Percentiles rank a stretch among this genome's conserved stretches.
phyloP scores from a whole-genome alignment of 2,113 vertebrate species.

The Urocynchramus pylzowi region DNA sequence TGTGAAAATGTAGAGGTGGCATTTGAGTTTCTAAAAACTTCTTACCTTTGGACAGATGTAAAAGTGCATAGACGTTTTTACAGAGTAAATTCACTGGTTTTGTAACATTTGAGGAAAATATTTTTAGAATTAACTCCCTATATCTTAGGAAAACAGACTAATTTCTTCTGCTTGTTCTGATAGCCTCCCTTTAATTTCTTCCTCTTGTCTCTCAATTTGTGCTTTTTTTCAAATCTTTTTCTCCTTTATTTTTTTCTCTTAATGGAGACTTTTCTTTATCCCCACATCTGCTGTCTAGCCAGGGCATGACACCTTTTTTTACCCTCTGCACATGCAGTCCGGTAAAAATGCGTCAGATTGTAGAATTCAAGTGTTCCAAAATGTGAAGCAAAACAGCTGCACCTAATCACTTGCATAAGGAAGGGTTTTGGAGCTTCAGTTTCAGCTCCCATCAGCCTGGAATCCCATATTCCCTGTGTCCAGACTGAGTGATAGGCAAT shows the following conservation, averaged over 20 bases:
- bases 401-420: slow-evolving; percentile 81
- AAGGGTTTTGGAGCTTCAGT: slow-evolving; percentile 78
- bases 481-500: slow-evolving; percentile 80
- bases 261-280: slow-evolving; percentile 5
- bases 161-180: slow-evolving; percentile 71
- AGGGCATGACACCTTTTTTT: neutral
- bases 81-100: neutral
- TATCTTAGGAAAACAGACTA: slow-evolving; percentile 68
- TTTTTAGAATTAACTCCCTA: slow-evolving; percentile 59
- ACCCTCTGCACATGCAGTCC: slow-evolving; percentile 33
- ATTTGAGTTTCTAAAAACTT: neutral
- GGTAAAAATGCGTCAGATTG: slow-evolving; percentile 79
- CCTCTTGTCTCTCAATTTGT: neutral
- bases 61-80: neutral
- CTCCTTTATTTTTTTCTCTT: slow-evolving; percentile 32
- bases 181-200: slow-evolving; percentile 72
- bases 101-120: neutral
- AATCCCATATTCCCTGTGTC: slow-evolving; percentile 83
- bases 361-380: slow-evolving; percentile 80
- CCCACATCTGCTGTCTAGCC: slow-evolving; percentile 22
- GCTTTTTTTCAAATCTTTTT: neutral
- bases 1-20: neutral
- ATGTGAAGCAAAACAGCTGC: slow-evolving; percentile 86
- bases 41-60: neutral
- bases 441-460: slow-evolving; percentile 85